These are phyloP conservation scores for Muschampia plurimacula DNA, from an alignment of 2,888 invertebrate genomes.

Conservation along the genomic window DNA sequence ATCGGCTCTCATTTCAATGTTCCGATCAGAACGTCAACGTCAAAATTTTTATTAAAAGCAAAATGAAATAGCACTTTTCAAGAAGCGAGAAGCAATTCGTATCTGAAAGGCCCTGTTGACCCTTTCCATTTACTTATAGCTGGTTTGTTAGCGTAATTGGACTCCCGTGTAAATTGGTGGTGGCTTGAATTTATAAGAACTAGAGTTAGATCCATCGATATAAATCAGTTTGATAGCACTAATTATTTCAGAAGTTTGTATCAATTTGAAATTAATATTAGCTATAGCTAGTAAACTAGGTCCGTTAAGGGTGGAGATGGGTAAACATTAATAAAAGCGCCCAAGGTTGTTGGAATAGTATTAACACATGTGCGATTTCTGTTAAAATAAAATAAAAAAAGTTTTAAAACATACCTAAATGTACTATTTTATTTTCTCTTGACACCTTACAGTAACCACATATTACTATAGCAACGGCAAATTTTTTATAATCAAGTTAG, in stretches of 20 bases:
- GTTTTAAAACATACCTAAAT: too few species aligned
- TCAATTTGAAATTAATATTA: background rate
- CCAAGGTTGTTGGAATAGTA: background rate
- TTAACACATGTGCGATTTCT: too few species aligned
- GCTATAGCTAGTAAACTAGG: background rate
- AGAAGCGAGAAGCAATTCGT: conserved; percentile 17
- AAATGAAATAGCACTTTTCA: conserved; percentile 39
- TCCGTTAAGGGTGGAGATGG: too few species aligned
- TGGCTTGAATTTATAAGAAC: conserved; percentile 1
- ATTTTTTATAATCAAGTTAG: too few species aligned
- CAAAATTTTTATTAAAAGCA: background rate
- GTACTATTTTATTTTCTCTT: too few species aligned
- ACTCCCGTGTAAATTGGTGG: conserved; percentile 15
- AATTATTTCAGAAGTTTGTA: background rate
- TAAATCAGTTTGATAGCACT: background rate
- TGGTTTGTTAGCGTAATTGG: conserved; percentile 23
- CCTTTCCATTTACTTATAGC: conserved; percentile 21
- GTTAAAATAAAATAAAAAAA: too few species aligned
- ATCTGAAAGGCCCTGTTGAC: conserved; percentile 13
- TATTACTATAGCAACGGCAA: too few species aligned
- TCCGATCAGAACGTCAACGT: background rate
- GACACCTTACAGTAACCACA: too few species aligned
- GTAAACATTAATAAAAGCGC: background rate
- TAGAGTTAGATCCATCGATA: conserved; percentile 1
- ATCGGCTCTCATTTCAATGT: background rate